Percentiles rank a stretch among this genome's conserved stretches.
phyloP scores from a whole-genome alignment of 2,113 vertebrate genomes.

The Nothocercus nigrocapillus region DNA sequence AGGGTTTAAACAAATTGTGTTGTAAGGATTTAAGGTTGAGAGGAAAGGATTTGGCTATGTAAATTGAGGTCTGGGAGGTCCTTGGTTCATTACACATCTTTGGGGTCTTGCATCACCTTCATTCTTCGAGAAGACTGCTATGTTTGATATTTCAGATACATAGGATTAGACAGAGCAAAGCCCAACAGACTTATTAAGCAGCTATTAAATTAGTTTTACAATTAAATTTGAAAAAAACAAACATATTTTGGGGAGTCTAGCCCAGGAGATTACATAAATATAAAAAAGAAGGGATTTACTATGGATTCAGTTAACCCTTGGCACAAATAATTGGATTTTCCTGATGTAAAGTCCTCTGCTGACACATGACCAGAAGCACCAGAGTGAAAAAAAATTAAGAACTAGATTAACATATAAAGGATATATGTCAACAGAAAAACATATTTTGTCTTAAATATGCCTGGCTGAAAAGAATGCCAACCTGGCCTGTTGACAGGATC shows the following conservation, averaged over 20 bases:
- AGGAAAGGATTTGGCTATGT: constrained; percentile 58
- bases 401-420: not conserved
- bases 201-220: not conserved
- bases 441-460: not conserved
- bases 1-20: constrained; percentile 69
- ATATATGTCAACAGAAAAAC: not conserved
- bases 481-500: not conserved
- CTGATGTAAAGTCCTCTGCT: not conserved
- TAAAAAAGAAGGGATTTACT: not conserved
- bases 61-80: constrained; percentile 52
- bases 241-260: not conserved
- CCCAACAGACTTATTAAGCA: not conserved
- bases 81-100: constrained; percentile 12
- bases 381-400: not conserved
- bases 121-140: not conserved
- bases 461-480: not conserved
- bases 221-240: not conserved
- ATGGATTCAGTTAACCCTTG: constrained; percentile 4
- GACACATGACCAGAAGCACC: not conserved
- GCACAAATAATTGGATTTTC: constrained; percentile 21
- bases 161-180: not conserved
- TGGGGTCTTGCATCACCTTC: not conserved
- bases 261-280: not conserved
- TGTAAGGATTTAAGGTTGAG: constrained; percentile 60
- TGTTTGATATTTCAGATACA: not conserved